Percentiles rank a stretch among this genome's conserved stretches.
Conservation (phyloP, 2,888 invertebrate genomes). For the Mythimna pallens region DNA sequence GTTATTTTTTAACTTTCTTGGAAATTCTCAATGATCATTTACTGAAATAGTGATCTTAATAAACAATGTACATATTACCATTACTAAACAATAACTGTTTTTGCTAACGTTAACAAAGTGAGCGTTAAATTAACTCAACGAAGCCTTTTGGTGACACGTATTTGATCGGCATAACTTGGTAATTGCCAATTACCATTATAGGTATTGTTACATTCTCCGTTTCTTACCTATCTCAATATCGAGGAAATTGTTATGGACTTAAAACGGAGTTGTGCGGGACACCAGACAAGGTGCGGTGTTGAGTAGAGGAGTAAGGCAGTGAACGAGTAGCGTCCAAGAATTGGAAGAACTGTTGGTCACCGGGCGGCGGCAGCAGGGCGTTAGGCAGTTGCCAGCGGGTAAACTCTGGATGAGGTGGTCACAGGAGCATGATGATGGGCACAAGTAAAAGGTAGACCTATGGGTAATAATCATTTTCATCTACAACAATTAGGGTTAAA, state of each 20-base stretch:
- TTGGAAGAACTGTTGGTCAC: too few species aligned
- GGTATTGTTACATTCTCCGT: background rate
- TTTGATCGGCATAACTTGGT: constrained; percentile 1
- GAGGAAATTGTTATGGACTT: background rate
- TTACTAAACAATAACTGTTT: constrained; percentile 5
- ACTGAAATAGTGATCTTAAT: constrained; percentile 8
- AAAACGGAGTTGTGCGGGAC: background rate
- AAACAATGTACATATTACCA: background rate
- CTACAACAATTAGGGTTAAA: background rate
- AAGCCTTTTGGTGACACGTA: constrained; percentile 4
- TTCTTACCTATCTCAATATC: background rate
- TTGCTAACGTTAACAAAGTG: background rate
- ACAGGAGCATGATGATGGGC: background rate
- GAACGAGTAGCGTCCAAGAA: background rate
- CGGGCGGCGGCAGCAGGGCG: too few species aligned
- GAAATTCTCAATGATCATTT: constrained; percentile 1
- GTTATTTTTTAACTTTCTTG: too few species aligned
- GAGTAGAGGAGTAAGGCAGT: background rate
- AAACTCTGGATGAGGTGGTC: background rate
- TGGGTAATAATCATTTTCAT: too few species aligned
- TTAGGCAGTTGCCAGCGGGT: background rate
- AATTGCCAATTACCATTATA: constrained; percentile 1
- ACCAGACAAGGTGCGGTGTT: background rate
- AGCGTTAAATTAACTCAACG: too few species aligned
- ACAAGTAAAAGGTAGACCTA: background rate